Base-by-base conservation (phyloP, 2,888 invertebrate genomes). In the Eupithecia subumbrata region DNA sequence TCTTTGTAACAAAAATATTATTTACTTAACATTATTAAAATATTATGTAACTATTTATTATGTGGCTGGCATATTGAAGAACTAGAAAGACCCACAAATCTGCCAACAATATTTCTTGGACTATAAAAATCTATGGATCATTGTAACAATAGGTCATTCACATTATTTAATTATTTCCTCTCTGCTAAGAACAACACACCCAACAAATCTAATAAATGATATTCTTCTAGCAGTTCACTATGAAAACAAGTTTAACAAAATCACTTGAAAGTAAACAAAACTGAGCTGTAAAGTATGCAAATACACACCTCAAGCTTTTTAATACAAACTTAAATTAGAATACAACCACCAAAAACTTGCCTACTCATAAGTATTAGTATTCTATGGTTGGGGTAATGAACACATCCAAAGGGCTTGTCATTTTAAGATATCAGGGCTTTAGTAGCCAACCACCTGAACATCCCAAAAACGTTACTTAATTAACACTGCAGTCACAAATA, bases 211-310 rank as follows among this genome's bases (percentile, higher is more conserved):
- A 79, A 77, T 81, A 34, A 69, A 80, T 81, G 72, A 74, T 79
- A 82, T 79, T 72, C 71, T 73, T 83, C 85, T 85, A 86, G 85
- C 86, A 79, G 82, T 80, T 80, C 67, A 84, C 85, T 85, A 84
- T 82, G 68, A 78, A 79, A 69, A 66, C 70, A 74, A 72, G 14
- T 43, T 22, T 75, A 77, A 76, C 73, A 76, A 75, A 74, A 75
- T 77, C 67, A 60, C 77, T 69, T 73, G 70, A 74, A 30, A 60
- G 12, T 14, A 60, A 25, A 70, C 43, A 76, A 75, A 30, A 60
- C n/a, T 73, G 56, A 63, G 48, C 71, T 63, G 64, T 43, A 16
- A 37, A 22, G 66, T 67, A 67, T 67, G 34, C 34, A n/a, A 11
- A 63, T 43, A 72, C 60, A 71, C 64, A 45, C n/a, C 30, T 66